Evolutionary conservation across 2,113 vertebrate species (phyloP), one percentile per base, ranked within the genome.

Genomic region (Pluvialis apricaria): DNA sequence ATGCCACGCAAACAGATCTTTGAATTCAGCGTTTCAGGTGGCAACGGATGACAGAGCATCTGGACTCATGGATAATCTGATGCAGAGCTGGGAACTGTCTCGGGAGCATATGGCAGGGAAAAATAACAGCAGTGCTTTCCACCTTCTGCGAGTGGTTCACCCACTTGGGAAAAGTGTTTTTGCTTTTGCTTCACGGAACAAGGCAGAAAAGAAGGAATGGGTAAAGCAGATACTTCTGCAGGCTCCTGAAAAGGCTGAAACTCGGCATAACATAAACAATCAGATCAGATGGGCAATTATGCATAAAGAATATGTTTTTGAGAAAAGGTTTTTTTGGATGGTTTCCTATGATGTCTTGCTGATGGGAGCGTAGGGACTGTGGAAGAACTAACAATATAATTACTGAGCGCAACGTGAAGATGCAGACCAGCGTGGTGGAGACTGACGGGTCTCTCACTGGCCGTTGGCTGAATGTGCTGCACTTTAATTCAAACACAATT

Each of bases 111-210:
- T 96, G 97, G 94, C 95, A 95, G 90, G 89, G 92, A 96, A 97
- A 97, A 96, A 96, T 90, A 96, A 93, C 96, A 96, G 87, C 96
- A 94, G 82, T 70, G 91, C 83, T 93, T 90, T 64, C 88, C 88
- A 89, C 84, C 91, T 91, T 49, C 94, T 93, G 81, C 3, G 1
- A 86, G 86, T 57, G 86, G 86, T 66, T 90, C 95, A 94, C 79
- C 87, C 89, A 90, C 91, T 93, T 70, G 78, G 93, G 96, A 82
- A 22, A 82, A 91, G 87, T 64, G 89, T 4, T 40, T 79, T 90
- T 90, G 78, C 72, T 82, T 95, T 87, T 52, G 84, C 64, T 86
- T 77, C 9, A 7, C 10, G 79, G 85, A 76, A 86, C 7, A 51
- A 94, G 87, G 65, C 68, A 77, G 75, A 52, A 38, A 28, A 81